Conservation (phyloP, 2,113 vertebrate species). For the Myiozetetes cayanensis region DNA sequence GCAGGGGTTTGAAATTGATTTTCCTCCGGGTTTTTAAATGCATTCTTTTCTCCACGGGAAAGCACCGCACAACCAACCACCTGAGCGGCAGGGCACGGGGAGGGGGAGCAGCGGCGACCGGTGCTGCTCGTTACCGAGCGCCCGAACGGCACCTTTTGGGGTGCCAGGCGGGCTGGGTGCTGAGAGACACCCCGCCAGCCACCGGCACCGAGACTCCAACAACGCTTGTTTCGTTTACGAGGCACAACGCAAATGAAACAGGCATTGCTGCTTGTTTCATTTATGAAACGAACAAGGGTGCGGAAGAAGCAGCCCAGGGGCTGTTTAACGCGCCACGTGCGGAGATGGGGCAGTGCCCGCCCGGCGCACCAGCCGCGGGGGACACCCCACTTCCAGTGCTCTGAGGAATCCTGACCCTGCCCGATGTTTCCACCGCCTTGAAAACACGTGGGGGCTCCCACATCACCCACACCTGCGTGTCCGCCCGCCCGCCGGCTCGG, state of each 20-base stretch:
- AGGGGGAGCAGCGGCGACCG: background rate
- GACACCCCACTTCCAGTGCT: accelerated
- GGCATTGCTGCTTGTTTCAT: background rate
- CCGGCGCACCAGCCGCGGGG: accelerated
- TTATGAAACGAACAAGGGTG: accelerated
- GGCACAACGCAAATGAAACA: background rate
- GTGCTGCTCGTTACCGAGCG: accelerated
- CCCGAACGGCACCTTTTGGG: accelerated
- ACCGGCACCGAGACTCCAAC: background rate
- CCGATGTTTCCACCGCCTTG: accelerated
- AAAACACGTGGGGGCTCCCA: background rate
- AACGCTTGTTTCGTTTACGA: accelerated
- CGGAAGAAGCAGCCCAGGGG: background rate
- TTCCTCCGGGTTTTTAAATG: background rate
- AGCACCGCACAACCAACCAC: accelerated
- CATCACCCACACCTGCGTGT: background rate
- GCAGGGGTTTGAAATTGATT: background rate
- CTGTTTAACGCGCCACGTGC: background rate
- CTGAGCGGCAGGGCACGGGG: too few species aligned
- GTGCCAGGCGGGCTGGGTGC: accelerated
- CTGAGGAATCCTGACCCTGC: background rate
- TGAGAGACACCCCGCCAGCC: too few species aligned
- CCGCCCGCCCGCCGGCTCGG: background rate
- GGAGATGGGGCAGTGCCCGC: accelerated
- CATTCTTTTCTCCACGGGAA: background rate